Evolutionary conservation across 2,888 invertebrate species (phyloP).

Genomic region (Euphydryas editha): DNA sequence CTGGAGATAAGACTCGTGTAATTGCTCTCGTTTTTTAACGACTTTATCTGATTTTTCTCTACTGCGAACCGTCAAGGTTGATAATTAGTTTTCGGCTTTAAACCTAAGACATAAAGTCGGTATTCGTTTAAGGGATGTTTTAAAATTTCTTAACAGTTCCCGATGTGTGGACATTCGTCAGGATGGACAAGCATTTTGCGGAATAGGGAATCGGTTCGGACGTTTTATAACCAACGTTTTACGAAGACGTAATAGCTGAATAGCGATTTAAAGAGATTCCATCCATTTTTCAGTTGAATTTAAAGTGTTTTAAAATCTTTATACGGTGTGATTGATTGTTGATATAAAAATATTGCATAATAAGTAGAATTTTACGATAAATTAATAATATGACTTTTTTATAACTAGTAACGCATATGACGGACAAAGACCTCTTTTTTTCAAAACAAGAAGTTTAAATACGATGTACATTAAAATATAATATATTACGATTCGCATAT

Average conservation of each 20-base stretch:
- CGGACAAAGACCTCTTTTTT: too few species aligned
- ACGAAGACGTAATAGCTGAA: conserved; percentile 60
- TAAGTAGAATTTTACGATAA: conserved; percentile 6
- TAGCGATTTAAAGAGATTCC: conserved; percentile 53
- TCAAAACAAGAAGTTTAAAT: too few species aligned
- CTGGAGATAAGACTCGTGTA: conserved; percentile 72
- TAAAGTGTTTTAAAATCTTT: conserved; percentile 15
- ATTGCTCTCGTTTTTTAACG: conserved; percentile 80
- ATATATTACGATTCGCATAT: too few species aligned
- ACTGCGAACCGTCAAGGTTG: conserved; percentile 52
- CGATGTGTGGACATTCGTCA: conserved; percentile 70
- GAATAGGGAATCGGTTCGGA: conserved; percentile 73
- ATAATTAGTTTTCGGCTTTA: conserved; percentile 56
- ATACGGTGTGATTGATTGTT: conserved; percentile 10
- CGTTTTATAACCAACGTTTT: conserved; percentile 78
- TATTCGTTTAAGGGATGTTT: background rate
- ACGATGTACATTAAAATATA: too few species aligned
- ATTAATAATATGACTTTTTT: background rate
- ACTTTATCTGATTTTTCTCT: conserved; percentile 74
- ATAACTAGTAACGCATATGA: too few species aligned
- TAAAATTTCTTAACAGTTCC: conserved; percentile 45
- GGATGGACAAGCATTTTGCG: conserved; percentile 79
- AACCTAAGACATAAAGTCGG: accelerated
- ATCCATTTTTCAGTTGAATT: conserved; percentile 12
- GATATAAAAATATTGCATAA: conserved; percentile 14